These are phyloP conservation scores for Nemurella pictetii DNA, from an alignment of 2,888 invertebrate species.

Conservation along the genomic window DNA sequence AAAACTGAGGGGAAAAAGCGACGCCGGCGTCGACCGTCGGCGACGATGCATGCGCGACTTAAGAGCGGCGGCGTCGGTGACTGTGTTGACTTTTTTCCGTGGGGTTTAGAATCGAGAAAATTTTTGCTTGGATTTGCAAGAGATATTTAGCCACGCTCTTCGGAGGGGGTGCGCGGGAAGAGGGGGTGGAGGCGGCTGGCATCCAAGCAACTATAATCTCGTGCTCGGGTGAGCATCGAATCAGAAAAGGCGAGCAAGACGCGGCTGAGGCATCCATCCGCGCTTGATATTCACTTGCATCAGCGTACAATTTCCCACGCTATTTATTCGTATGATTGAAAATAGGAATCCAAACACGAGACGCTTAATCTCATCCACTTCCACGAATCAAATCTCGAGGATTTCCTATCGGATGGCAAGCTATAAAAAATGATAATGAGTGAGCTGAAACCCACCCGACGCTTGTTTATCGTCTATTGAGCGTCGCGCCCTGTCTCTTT, in stretches of 20 bases:
- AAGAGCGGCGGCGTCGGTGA: neutral
- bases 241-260: neutral
- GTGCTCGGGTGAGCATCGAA: neutral
- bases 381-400: neutral
- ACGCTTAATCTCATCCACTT: neutral
- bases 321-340: neutral
- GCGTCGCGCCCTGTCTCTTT: neutral
- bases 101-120: neutral
- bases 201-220: neutral
- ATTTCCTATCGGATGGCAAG: neutral
- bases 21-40: neutral
- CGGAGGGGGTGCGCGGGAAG: neutral
- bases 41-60: too few relatives aligned
- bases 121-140: neutral
- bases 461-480: neutral
- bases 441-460: neutral
- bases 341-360: neutral
- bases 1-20: neutral
- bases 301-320: neutral
- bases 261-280: neutral
- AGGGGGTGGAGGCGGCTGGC: neutral
- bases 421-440: neutral
- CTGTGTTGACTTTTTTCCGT: neutral
- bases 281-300: neutral
- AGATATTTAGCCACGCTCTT: neutral